Conservation (phyloP, 2,888 invertebrate genomes). For the Uropetala carovei region DNA sequence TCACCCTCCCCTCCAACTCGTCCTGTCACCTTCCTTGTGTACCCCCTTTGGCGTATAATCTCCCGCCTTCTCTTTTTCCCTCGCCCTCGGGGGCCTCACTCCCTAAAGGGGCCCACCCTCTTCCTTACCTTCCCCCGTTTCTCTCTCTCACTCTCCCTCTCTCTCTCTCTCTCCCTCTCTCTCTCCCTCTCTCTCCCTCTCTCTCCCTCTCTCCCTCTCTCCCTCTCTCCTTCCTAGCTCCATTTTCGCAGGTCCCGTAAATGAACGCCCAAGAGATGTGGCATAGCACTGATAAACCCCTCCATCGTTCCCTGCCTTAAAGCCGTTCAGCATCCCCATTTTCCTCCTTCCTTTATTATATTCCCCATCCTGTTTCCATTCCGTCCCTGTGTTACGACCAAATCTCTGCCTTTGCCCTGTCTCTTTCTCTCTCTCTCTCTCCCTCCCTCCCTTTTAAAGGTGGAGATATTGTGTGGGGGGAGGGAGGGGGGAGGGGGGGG, state of each 20-base stretch:
- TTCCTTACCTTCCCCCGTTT: too few species aligned
- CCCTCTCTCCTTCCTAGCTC: too few species aligned
- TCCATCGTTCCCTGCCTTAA: conserved; percentile 68
- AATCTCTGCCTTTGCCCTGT: too few species aligned
- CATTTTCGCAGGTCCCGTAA: neutral
- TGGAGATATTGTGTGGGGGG: too few species aligned
- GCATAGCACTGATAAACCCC: conserved; percentile 66
- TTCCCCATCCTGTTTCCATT: neutral
- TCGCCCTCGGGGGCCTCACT: neutral
- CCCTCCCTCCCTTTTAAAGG: too few species aligned
- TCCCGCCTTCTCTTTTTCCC: neutral
- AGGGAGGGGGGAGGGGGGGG: too few species aligned
- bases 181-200: neutral
- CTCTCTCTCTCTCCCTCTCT: neutral
- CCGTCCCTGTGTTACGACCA: neutral
- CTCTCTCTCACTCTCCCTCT: too few species aligned
- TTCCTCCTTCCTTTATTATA: conserved; percentile 12
- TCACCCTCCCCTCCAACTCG: neutral
- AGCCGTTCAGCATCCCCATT: conserved; percentile 40
- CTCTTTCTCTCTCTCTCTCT: too few species aligned
- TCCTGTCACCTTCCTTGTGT: neutral
- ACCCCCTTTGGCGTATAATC: conserved; percentile 17
- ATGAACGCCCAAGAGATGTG: conserved; percentile 63
- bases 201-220: neutral
- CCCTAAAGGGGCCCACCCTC: too few species aligned